Conservation (phyloP, 2,797 vertebrate genomes). For the Brachyrhaphis roseni region DNA sequence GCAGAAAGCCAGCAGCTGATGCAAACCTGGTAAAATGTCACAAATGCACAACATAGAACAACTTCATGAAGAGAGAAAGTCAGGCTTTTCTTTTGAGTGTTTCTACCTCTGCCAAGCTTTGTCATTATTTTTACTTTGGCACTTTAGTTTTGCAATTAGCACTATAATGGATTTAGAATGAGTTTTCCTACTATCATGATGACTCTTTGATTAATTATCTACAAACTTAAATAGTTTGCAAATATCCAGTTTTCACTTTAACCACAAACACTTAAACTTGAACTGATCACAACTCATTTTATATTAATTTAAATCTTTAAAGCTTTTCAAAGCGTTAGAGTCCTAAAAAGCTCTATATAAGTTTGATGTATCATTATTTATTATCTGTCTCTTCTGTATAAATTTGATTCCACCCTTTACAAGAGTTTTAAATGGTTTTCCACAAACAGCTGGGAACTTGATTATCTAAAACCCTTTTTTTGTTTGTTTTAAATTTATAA, state of each 20-base stretch:
- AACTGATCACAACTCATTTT: too few species aligned
- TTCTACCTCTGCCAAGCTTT: neutral
- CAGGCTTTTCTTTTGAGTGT: neutral
- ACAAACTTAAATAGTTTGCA: neutral
- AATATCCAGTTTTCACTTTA: neutral
- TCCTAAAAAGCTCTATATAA: too few species aligned
- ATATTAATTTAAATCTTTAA: too few species aligned
- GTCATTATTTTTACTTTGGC: neutral
- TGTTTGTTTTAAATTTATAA: too few species aligned
- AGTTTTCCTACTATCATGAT: neutral
- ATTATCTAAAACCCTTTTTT: too few species aligned
- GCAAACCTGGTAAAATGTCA: slow-evolving; percentile 22
- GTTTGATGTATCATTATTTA: too few species aligned
- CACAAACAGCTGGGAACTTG: neutral
- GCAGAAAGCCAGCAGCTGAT: slow-evolving; percentile 20
- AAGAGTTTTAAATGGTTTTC: neutral
- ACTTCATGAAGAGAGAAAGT: neutral
- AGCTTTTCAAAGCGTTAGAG: too few species aligned
- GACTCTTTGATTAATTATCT: neutral
- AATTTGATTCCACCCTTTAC: too few species aligned
- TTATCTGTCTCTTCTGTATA: too few species aligned
- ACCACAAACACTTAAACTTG: too few species aligned
- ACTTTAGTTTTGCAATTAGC: neutral
- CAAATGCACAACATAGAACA: slow-evolving; percentile 6
- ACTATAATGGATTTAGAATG: neutral